Conservation (phyloP, 2,797 vertebrate genomes). For the Phrynocephalus guinanensis region DNA sequence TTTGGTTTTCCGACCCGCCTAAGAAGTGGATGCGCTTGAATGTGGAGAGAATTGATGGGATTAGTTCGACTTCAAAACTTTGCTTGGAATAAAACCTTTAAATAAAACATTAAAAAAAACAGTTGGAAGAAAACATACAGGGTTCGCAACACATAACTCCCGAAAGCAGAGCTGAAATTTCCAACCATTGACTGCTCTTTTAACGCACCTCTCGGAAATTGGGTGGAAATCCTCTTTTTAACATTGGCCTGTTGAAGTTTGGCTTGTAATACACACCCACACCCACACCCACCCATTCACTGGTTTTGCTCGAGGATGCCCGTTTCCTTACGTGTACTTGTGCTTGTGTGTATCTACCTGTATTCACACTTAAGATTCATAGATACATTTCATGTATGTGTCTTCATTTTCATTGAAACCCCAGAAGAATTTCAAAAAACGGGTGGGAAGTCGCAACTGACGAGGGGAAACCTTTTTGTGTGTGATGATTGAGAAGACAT, state of each 20-base stretch:
- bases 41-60: constrained; percentile 72
- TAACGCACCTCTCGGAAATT: neutral
- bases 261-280: neutral
- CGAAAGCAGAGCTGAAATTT: constrained; percentile 67
- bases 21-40: constrained; percentile 64
- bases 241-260: neutral
- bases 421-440: neutral
- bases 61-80: constrained; percentile 60
- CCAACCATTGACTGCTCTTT: constrained; percentile 73
- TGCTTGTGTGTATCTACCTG: neutral
- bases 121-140: neutral
- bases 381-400: neutral
- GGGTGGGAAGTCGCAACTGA: neutral
- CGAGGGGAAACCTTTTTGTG: constrained; percentile 27
- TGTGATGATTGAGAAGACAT: accelerated
- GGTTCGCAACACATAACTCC: constrained; percentile 43
- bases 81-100: constrained; percentile 59
- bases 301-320: neutral
- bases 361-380: neutral
- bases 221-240: neutral
- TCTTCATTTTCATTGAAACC: neutral
- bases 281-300: too few species aligned
- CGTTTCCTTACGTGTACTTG: neutral
- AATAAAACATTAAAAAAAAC: neutral
- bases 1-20: constrained; percentile 43